Evolutionary conservation across 2,113 vertebrate genomes (phyloP), one percentile per base, ranked within the genome.

Genomic region (Takifugu bimaculatus): DNA sequence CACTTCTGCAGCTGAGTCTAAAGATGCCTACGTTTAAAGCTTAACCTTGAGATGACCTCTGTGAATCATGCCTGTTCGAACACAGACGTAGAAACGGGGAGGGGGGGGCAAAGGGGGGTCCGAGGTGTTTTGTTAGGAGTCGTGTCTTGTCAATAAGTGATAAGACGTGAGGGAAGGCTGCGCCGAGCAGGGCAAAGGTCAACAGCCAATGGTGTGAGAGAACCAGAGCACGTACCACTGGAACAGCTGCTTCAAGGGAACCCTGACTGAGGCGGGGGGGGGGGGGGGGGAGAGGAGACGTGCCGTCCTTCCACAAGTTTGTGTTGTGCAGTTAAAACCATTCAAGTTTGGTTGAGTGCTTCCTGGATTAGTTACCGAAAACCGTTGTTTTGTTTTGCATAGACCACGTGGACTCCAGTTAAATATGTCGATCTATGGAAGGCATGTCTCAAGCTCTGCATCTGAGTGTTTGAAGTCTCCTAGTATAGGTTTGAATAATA

Each of bases 31-130:
- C 27, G 61, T 78, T 78, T 87, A 85, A 85, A 85, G 82, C 72
- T 82, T 73, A 72, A 48, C 13, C 70, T 58, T 75, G 71, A 79
- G 75, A 82, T 79, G 73, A 68, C 73, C 73, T 74, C 29, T 75
- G 78, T 60, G 54, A 13, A 54, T 53, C 65, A 61, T 72, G 79
- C 78, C 65, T 48, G 78, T 67, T 59, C 39, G 4, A 26, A 51
- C 43, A 28, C 43, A 28, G 27, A 45, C 6, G 2, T 2, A 50
- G 2, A 14, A 7, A 5, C 6, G 26, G 3, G 4, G 12, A 3
- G 25, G 5, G 5, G 2, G 15, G 32, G 25, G 14, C 7, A 10
- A 14, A 5, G 32, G 32, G 32, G 32, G 32, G 4, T 35, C 1
- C 32, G 11, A 13, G 7, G 3, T 1, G 26, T 44, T 27, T 48